Conservation (phyloP, 2,797 vertebrate species). For the Notolepis coatsorum region DNA sequence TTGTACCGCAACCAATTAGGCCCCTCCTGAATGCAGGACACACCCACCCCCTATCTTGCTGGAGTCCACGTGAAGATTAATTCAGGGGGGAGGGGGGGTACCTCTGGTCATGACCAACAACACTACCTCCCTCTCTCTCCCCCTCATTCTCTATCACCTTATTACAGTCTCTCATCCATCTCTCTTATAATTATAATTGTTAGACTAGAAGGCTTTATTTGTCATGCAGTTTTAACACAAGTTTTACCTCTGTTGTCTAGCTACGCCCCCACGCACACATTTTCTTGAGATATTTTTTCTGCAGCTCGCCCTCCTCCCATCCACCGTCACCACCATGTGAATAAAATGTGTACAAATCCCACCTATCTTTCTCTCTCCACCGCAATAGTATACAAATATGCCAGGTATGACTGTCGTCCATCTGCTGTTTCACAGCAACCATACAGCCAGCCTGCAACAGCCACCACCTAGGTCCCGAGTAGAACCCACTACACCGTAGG, state of each 20-base stretch:
- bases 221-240: background rate
- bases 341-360: too few species aligned
- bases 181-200: too few species aligned
- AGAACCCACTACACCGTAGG: background rate
- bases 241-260: background rate
- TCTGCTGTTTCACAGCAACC: slow-evolving; percentile 39
- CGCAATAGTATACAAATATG: background rate
- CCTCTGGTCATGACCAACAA: background rate
- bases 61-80: slow-evolving; percentile 19
- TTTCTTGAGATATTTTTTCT: too few species aligned
- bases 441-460: slow-evolving; percentile 1
- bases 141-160: background rate
- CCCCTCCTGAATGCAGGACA: slow-evolving; percentile 9
- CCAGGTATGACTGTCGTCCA: slow-evolving; percentile 27
- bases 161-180: background rate
- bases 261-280: too few species aligned
- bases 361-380: background rate
- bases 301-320: background rate
- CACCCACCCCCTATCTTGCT: background rate
- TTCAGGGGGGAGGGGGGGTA: slow-evolving; percentile 5
- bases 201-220: too few species aligned
- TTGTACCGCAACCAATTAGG: slow-evolving; percentile 48
- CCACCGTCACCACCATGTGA: background rate
- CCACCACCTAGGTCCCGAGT: slow-evolving; percentile 19
- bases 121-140: background rate